A percentile compares a stretch with the other conserved stretches of the same genome.
These are phyloP conservation scores for Oceanodroma tethys DNA, from an alignment of 2,113 vertebrate species.

Conservation along the genomic window DNA sequence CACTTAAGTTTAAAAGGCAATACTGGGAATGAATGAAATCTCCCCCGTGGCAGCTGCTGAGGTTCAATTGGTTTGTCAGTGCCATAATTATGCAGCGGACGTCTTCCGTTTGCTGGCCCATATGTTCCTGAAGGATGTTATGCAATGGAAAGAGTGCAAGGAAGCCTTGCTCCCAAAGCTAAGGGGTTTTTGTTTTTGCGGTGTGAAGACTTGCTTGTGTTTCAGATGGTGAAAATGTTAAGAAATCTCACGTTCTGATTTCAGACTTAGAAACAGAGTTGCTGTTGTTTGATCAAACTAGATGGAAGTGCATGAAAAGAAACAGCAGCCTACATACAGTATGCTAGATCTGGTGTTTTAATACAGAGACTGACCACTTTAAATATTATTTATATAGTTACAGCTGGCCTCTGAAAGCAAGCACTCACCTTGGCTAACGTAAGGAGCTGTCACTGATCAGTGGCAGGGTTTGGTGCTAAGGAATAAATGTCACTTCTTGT, in stretches of 20 bases:
- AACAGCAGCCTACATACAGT: accelerated
- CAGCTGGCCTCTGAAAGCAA: not conserved
- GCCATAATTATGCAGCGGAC: not conserved
- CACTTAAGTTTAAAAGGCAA: constrained; percentile 66
- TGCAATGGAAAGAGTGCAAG: not conserved
- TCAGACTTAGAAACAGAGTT: not conserved
- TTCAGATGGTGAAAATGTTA: not conserved
- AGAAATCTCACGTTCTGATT: not conserved
- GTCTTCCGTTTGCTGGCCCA: not conserved
- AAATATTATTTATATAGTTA: not conserved
- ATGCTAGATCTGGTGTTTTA: not conserved
- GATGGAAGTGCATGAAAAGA: not conserved
- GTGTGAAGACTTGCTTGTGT: not conserved
- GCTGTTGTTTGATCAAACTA: not conserved
- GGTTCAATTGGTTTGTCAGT: constrained; percentile 41
- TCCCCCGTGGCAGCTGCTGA: constrained; percentile 57
- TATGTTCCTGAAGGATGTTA: constrained; percentile 34
- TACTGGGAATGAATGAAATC: constrained; percentile 41
- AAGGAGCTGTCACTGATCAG: not conserved
- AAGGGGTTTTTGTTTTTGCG: not conserved
- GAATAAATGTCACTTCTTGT: not conserved
- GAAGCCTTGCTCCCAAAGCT: not conserved
- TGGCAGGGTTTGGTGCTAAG: not conserved
- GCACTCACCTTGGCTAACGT: accelerated
- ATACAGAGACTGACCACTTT: not conserved